Evolutionary conservation across 2,113 vertebrate genomes (phyloP), one percentile per base, ranked within the genome.

Genomic region (Marcusenius ussheri): DNA sequence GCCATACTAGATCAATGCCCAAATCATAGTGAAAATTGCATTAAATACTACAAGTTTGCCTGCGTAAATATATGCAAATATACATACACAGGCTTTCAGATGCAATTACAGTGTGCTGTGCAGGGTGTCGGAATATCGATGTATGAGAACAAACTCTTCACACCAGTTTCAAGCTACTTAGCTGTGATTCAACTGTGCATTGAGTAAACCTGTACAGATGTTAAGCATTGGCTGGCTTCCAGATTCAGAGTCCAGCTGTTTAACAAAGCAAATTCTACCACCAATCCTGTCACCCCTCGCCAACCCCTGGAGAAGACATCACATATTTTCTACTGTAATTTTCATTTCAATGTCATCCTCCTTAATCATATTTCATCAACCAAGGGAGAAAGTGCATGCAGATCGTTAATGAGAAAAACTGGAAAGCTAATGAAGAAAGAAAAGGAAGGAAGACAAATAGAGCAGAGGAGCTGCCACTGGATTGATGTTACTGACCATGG

Each of bases 271-370:
- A 80, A 35, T 35, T 87, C 39, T 5, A 51, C 45, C 35, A 46
- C 1, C 15, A 47, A 45, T 46, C 15, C 27, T 51, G 85, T 87
- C 45, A 87, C 13, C 85, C 47, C 2, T 35, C 27, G 0, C 2
- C 49, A 53, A 47, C 24, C 85, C 10, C 47, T 4, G 39, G 19
- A 47, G 45, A 47, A 24, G 8, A 84, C 42, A 24, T n/a, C 10
- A 47, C 45, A 46, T 27, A 27, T 45, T 45, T 45, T 24, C 83
- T 84, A 24, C 83, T 84, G 45, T 42, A 47, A 84, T 84, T 84
- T 84, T 84, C 19, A 84, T 84, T 84, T 84, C 83, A 47, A n/a
- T 24, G 42, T 47, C 83, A 84, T 84, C 83, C 83, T 47, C 83
- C 21, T 47, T 84, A 84, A 84, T 84, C 24, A 84, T 6, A 84